Percentiles rank a stretch among this genome's conserved stretches.
Evolutionary conservation across 2,888 invertebrate genomes (phyloP).

Genomic region (Leptothorax acervorum): DNA sequence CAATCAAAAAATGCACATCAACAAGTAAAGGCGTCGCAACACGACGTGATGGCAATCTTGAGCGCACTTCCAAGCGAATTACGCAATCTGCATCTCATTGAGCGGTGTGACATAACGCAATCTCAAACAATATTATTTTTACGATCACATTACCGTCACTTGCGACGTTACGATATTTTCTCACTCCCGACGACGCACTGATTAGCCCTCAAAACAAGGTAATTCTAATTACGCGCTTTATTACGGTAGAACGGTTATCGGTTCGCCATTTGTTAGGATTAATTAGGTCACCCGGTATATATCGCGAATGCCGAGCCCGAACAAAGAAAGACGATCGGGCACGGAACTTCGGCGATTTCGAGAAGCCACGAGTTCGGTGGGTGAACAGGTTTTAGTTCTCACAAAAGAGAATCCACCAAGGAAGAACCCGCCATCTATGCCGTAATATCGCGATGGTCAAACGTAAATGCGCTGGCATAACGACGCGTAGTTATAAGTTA

Average conservation of each 20-base stretch:
- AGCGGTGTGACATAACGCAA: not conserved
- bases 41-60: not conserved
- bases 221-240: constrained; percentile 29
- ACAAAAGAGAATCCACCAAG: constrained; percentile 43
- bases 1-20: not conserved
- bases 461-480: constrained; percentile 43
- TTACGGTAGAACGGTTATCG: not conserved
- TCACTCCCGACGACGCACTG: not conserved
- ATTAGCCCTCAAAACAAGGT: not conserved
- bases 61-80: not conserved
- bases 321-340: constrained; percentile 73
- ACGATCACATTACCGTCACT: not conserved
- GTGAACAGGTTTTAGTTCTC: constrained; percentile 72
- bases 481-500: constrained; percentile 58
- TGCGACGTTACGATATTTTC: not conserved
- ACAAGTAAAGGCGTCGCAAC: not conserved
- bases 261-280: constrained; percentile 19
- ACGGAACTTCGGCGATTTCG: constrained; percentile 64
- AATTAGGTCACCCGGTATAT: constrained; percentile 49
- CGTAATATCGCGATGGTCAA: constrained; percentile 63
- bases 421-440: constrained; percentile 28
- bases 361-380: constrained; percentile 44
- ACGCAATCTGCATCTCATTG: not conserved
- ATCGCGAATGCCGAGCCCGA: constrained; percentile 39
- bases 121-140: constrained; percentile 15